Percentiles rank a stretch among this genome's conserved stretches.
Evolutionary conservation across 2,888 invertebrate species (phyloP).

Genomic region (Anoplius nigerrimus): DNA sequence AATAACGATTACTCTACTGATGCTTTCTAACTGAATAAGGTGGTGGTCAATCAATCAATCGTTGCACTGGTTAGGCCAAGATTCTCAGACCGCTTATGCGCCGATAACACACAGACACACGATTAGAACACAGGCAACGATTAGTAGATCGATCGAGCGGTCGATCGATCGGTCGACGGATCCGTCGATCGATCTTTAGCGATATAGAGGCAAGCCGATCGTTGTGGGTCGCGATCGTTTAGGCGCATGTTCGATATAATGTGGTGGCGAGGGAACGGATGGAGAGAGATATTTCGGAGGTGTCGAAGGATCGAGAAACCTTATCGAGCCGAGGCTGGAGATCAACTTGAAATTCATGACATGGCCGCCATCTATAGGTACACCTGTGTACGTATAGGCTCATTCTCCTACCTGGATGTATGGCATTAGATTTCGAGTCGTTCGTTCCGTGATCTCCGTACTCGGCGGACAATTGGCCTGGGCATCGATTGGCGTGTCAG

Average conservation of each 20-base stretch:
- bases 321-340: too few relatives aligned
- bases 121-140: too few relatives aligned
- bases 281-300: too few relatives aligned
- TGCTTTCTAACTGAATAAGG: conserved; percentile 50
- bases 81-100: conserved; percentile 59
- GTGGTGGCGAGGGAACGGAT: conserved; percentile 35
- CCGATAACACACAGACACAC: neutral
- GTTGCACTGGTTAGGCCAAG: conserved; percentile 50
- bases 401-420: too few relatives aligned
- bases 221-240: conserved; percentile 16
- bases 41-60: conserved; percentile 47
- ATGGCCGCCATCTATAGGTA: too few relatives aligned
- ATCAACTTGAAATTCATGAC: too few relatives aligned
- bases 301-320: too few relatives aligned
- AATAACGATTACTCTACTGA: conserved; percentile 55
- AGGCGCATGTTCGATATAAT: conserved; percentile 55
- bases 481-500: too few relatives aligned
- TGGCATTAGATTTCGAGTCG: too few relatives aligned
- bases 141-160: neutral
- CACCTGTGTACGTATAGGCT: too few relatives aligned
- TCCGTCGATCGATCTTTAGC: conserved; percentile 1
- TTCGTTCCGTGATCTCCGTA: too few relatives aligned
- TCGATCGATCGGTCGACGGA: conserved; percentile 9
- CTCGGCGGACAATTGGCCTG: too few relatives aligned
- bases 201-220: conserved; percentile 17